These are phyloP conservation scores for Naja naja DNA, from an alignment of 2,113 vertebrate species.

Conservation along the genomic window DNA sequence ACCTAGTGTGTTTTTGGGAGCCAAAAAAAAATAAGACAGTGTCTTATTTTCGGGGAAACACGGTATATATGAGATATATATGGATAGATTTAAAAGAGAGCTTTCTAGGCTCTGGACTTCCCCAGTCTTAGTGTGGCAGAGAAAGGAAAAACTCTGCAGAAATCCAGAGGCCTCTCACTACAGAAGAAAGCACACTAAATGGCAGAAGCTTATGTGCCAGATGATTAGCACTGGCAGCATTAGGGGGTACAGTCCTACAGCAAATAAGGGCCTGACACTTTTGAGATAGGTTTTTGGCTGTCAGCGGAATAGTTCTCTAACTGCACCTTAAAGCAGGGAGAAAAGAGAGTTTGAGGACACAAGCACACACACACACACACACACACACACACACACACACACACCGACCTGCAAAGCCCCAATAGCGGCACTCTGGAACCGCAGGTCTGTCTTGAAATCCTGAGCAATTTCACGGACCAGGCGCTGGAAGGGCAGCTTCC, in stretches of 20 bases:
- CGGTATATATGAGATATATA: no score
- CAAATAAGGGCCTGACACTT: neutral
- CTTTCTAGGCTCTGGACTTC: neutral
- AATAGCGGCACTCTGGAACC: slow-evolving; percentile 70
- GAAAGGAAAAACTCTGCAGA: neutral
- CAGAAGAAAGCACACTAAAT: neutral
- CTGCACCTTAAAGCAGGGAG: neutral
- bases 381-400: no score
- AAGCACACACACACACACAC: no score
- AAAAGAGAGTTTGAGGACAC: no score
- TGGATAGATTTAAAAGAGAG: no score
- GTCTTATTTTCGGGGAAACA: no score
- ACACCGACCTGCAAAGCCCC: slow-evolving; percentile 64
- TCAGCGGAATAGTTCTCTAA: neutral
- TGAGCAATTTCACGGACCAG: slow-evolving; percentile 75
- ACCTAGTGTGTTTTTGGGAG: no score
- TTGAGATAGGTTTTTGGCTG: neutral
- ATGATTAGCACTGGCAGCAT: no score
- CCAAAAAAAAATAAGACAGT: no score
- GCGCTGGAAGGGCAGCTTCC: slow-evolving; percentile 75
- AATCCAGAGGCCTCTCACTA: neutral
- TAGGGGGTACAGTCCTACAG: neutral
- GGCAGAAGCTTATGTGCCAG: neutral
- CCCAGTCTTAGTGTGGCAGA: neutral
- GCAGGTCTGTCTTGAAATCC: slow-evolving; percentile 68